Percentiles rank a stretch among this genome's conserved stretches.
Conservation (phyloP, 1,140 invertebrate genomes). For the Scaptodrosophila lebanonensis region DNA sequence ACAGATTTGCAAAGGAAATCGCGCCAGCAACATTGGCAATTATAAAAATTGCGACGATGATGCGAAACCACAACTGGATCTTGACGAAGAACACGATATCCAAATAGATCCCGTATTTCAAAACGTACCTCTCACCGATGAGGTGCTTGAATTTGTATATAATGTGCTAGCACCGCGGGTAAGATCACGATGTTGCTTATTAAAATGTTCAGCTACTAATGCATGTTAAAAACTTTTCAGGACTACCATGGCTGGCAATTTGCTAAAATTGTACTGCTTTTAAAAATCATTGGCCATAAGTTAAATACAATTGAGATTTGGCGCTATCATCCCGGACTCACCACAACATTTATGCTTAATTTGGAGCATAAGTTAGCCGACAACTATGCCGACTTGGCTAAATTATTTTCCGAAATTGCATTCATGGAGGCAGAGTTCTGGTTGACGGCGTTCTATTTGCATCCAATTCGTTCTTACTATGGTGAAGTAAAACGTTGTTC, state of each 20-base stretch:
- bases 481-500: slow-evolving; percentile 60
- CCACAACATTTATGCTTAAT: slow-evolving; percentile 64
- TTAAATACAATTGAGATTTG: slow-evolving; percentile 70
- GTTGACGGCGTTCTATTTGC: slow-evolving; percentile 67
- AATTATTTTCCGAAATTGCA: slow-evolving; percentile 52
- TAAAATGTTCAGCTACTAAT: background rate
- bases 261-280: slow-evolving; percentile 60
- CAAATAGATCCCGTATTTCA: slow-evolving; percentile 70
- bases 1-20: slow-evolving; percentile 69
- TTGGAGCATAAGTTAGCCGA: slow-evolving; percentile 55
- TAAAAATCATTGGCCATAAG: slow-evolving; percentile 66
- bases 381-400: slow-evolving; percentile 61
- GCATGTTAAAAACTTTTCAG: slow-evolving; percentile 23
- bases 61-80: slow-evolving; percentile 31
- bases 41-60: slow-evolving; percentile 68
- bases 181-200: slow-evolving; percentile 8
- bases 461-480: slow-evolving; percentile 50
- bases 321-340: slow-evolving; percentile 70
- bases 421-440: slow-evolving; percentile 74
- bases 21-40: slow-evolving; percentile 69
- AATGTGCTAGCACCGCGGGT: slow-evolving; percentile 53
- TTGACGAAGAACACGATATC: slow-evolving; percentile 48
- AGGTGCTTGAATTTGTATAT: slow-evolving; percentile 59
- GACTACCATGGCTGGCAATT: slow-evolving; percentile 67
- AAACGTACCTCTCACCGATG: slow-evolving; percentile 64